Base-by-base conservation (phyloP, 1,140 invertebrate species). In the Aphelinus atriplicis region DNA sequence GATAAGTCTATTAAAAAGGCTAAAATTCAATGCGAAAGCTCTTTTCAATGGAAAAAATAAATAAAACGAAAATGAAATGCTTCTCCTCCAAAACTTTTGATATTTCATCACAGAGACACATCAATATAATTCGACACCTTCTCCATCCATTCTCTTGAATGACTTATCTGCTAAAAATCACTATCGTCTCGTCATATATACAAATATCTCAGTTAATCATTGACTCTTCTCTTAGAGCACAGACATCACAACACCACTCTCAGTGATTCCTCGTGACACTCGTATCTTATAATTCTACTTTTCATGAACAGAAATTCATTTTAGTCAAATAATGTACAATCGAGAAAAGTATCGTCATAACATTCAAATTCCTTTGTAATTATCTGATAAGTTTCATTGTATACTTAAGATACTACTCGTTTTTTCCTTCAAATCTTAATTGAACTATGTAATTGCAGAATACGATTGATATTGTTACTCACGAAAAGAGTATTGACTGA, bases 11-110 rank as follows among this genome's bases (percentile, higher is more conserved):
- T 66, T 2, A 63, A 66, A 66, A 68, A 75, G 60, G 7, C 63
- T 66, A 3, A 74, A 75, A 71, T 63, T 71, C 65, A 72, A 71
- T 61, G 47, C 7, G 64, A 69, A 80, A 78, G 77, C 78, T 79
- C 72, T 71, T 72, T 64, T 66, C 69, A 51, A 53, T 67, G 51
- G 55, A 51, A 67, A 4, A 69, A 64, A 42, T 26, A 3, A 68
- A 69, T 48, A 46, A 73, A 69, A 58, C 26, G 26, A 61, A 70
- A 61, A 43, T 53, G 3, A 70, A 67, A 74, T n/a, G 4, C 57
- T 75, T 43, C 46, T 70, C 9, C 43, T 64, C 61, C 4, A 42
- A 63, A 66, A 60, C 66, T 3, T 58, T 53, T 5, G 42, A 65
- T 76, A 53, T 55, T 48, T 48, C 57, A 71, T 71, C 74, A 76